Percentiles rank a stretch among this genome's conserved stretches.
These are phyloP conservation scores for Ia io DNA, from an alignment of 2,113 vertebrate species.

Conservation along the genomic window DNA sequence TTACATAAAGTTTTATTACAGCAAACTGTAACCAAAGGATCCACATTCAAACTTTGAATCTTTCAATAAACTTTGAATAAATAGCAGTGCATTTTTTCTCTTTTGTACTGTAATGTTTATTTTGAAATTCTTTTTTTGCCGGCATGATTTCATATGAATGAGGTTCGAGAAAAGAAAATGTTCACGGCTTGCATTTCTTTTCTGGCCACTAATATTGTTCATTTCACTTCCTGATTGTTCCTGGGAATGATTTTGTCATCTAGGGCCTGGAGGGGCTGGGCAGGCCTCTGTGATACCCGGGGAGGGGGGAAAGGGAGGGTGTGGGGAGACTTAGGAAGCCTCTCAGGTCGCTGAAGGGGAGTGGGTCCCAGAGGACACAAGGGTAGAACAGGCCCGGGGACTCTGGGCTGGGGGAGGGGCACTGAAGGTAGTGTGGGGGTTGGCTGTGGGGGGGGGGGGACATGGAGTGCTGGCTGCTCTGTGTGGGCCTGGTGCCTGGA, in stretches of 20 bases:
- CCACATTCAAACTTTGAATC: conserved; percentile 25
- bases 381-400: not conserved
- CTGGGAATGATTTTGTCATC: not conserved
- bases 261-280: not conserved
- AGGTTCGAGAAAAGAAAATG: conserved; percentile 28
- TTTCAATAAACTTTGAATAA: conserved; percentile 30
- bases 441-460: not conserved
- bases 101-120: conserved; percentile 1
- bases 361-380: not conserved
- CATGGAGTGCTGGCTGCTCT: not conserved
- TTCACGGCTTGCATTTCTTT: conserved; percentile 9
- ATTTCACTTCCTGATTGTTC: not conserved
- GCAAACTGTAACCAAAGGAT: conserved; percentile 9
- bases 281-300: not conserved
- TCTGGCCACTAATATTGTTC: not conserved
- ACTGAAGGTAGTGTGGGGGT: not conserved
- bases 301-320: rapidly evolving
- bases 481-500: not conserved
- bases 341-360: not conserved
- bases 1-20: conserved; percentile 25
- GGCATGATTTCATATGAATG: not conserved
- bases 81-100: not conserved
- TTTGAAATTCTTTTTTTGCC: conserved; percentile 37
- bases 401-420: not conserved
- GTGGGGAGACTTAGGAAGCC: not conserved